These are phyloP conservation scores for Heptranchias perlo DNA, from an alignment of 2,113 vertebrate species.

Conservation along the genomic window DNA sequence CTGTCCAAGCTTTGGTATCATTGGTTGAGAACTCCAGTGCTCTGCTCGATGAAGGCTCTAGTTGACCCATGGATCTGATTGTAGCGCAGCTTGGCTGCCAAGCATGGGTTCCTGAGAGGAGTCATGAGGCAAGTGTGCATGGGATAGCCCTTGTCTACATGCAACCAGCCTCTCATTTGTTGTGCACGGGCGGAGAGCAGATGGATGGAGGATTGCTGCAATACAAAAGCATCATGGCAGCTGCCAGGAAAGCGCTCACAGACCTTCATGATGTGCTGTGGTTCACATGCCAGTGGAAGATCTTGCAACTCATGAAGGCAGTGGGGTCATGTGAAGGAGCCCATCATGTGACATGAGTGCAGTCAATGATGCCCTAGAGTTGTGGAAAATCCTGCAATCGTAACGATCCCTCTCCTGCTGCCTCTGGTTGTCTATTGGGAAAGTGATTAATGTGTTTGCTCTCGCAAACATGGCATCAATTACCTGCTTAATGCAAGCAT, in stretches of 20 bases:
- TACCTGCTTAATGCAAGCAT: background rate
- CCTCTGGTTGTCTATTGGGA: background rate
- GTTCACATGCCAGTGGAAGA: background rate
- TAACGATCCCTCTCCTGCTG: background rate
- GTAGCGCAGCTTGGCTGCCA: background rate
- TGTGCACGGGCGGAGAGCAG: background rate
- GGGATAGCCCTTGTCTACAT: background rate
- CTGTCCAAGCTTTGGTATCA: background rate
- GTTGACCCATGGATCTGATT: background rate
- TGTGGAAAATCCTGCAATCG: background rate
- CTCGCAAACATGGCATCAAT: no score
- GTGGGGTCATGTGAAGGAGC: background rate
- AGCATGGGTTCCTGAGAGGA: background rate
- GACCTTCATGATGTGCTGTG: background rate
- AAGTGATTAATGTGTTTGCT: background rate
- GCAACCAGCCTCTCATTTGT: background rate
- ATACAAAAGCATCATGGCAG: background rate
- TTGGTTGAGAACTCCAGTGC: background rate
- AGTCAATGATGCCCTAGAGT: background rate
- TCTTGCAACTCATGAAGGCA: background rate
- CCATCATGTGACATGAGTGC: background rate
- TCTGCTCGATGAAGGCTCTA: background rate
- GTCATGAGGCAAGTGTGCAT: background rate
- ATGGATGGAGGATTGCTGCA: background rate
- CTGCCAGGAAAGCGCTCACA: background rate